These are phyloP conservation scores for Poecile atricapillus DNA, from an alignment of 2,113 vertebrate species.

Conservation along the genomic window DNA sequence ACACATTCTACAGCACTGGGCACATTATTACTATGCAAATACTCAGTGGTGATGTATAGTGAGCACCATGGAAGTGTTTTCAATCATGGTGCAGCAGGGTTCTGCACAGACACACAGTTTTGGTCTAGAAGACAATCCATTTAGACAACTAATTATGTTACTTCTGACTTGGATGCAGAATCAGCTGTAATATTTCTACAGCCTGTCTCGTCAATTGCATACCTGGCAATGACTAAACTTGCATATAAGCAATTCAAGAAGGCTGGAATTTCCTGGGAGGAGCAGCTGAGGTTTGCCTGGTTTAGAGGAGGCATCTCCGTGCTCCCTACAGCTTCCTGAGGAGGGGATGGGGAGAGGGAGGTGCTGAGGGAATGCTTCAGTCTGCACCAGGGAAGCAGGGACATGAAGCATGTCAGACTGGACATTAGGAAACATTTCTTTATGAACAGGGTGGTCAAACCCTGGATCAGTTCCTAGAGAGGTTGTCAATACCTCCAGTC, in stretches of 20 bases:
- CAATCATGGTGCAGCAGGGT: background rate
- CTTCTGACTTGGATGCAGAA: background rate
- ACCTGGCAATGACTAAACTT: background rate
- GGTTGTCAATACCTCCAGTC: background rate
- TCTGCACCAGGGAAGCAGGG: background rate
- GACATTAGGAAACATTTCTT: background rate
- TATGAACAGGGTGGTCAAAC: background rate
- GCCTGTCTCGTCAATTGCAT: background rate
- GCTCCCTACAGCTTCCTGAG: background rate
- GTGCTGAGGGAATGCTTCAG: background rate
- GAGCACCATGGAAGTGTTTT: background rate
- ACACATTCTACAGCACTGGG: background rate
- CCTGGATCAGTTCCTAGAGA: background rate
- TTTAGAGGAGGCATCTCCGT: background rate
- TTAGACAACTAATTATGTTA: background rate
- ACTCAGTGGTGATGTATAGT: accelerated
- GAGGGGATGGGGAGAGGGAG: background rate
- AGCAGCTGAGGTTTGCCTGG: background rate
- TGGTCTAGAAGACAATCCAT: background rate
- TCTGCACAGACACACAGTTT: background rate
- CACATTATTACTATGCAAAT: background rate
- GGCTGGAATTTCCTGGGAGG: background rate
- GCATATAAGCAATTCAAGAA: background rate
- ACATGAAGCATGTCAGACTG: background rate
- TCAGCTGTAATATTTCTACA: background rate